Conservation (phyloP, 2,888 invertebrate genomes). For the Eurytoma californica region DNA sequence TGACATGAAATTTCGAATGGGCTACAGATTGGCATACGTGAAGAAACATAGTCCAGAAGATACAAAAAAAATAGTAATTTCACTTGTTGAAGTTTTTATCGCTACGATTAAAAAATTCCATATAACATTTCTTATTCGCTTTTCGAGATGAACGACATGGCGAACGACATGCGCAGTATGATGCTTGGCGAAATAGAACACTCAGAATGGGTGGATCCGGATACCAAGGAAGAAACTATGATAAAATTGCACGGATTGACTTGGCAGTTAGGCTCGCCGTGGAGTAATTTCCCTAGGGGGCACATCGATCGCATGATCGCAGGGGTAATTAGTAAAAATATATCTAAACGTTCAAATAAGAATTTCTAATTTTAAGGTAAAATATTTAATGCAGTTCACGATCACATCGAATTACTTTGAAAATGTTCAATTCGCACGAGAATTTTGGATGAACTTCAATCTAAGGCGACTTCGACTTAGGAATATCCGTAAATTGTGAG, state of each 20-base stretch:
- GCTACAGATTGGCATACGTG: constrained; percentile 51
- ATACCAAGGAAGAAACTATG: constrained; percentile 37
- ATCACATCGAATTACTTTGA: constrained; percentile 53
- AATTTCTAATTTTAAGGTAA: background rate
- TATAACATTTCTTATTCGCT: background rate
- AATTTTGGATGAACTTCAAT: background rate
- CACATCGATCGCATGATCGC: constrained; percentile 43
- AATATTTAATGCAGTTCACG: constrained; percentile 31
- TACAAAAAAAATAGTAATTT: constrained; percentile 32
- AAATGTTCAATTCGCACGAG: constrained; percentile 32
- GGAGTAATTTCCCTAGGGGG: constrained; percentile 31
- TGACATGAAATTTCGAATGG: constrained; percentile 46
- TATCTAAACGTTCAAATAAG: background rate
- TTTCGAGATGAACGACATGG: constrained; percentile 46
- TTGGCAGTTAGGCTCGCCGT: background rate
- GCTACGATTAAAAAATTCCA: background rate
- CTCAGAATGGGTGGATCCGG: constrained; percentile 53
- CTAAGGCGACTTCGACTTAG: constrained; percentile 1
- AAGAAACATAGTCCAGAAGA: constrained; percentile 9
- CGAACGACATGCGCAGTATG: constrained; percentile 50
- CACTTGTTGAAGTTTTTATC: background rate
- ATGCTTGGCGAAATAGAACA: constrained; percentile 50
- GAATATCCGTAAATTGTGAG: constrained; percentile 18
- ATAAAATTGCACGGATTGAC: constrained; percentile 55
- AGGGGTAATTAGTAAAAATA: constrained; percentile 38